Base-by-base conservation (phyloP, 2,797 vertebrate genomes). In the Paedocypris micromegethes region DNA sequence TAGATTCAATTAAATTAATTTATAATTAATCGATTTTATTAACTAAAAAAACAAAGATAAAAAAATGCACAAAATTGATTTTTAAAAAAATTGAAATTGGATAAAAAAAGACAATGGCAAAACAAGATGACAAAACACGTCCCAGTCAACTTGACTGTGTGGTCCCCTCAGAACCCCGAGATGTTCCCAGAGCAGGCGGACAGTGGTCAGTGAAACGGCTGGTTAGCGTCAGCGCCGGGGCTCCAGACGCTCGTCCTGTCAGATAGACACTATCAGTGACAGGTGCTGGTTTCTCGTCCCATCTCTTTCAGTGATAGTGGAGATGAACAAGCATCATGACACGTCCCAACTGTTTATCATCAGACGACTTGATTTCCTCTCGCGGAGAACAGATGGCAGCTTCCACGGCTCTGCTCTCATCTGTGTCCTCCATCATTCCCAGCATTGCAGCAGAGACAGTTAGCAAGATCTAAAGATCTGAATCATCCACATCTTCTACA, bases 191-290 rank as follows among this genome's bases (percentile, higher is more conserved):
- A 52, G 9, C n/a, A 45, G 68, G 56, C 38, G 53, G 51, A 43
- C 53, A 58, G 56, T 9, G 64, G 65, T 58, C 65, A 65, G 58
- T 58, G 5, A 47, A 38, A 58, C 58, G 49, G 23, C 51, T 69
- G 66, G 66, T 41, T 55, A 60, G 39, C 7, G 23, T 64, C 72
- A 59, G 23, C 23, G 41, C 8, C 74, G 72, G 70, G 55, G 39
- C 56, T 68, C 56, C 66, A 62, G 65, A 75, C 64, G 68, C 61
- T 55, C 61, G 45, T 58, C 47, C 67, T 50, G 68, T 47, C n/a
- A 71, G 68, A 75, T 66, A 71, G 59, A 66, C 53, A 39, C 40
- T 72, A 72, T 75, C 70, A 72, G 66, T 63, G 69, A 56, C 74
- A 75, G 69, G 64, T 68, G 65, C 69, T 71, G 64, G 40, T 59